Percentiles rank a stretch among this genome's conserved stretches.
Evolutionary conservation across 2,797 vertebrate genomes (phyloP).

Genomic region (Syngnathus acus): DNA sequence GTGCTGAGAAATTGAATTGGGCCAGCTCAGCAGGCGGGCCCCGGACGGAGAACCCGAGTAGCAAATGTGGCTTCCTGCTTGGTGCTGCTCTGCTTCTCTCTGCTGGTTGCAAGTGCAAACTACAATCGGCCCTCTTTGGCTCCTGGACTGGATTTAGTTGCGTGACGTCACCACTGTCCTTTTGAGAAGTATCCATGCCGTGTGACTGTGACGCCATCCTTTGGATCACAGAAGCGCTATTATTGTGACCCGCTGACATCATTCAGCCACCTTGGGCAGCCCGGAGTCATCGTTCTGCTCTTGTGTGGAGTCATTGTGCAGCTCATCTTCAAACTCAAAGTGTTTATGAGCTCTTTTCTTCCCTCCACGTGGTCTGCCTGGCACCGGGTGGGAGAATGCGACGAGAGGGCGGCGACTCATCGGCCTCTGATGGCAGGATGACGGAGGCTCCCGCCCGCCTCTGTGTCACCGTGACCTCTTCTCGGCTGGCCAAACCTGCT

Average conservation of each 20-base stretch:
- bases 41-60: not conserved
- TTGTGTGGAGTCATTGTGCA: constrained; percentile 22
- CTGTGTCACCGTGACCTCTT: not conserved
- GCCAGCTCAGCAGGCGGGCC: constrained; percentile 26
- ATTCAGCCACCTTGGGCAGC: constrained; percentile 41
- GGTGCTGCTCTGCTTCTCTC: not conserved
- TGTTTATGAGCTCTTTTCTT: constrained; percentile 36
- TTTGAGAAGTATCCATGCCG: not conserved
- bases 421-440: constrained; percentile 18
- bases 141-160: not conserved
- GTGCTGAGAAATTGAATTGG: constrained; percentile 28
- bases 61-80: not conserved
- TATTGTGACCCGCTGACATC: constrained; percentile 67
- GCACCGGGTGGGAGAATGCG: constrained; percentile 20
- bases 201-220: constrained; percentile 55
- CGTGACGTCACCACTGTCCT: no score
- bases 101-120: not conserved
- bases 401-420: constrained; percentile 15
- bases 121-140: not conserved
- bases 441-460: constrained; percentile 1
- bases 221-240: constrained; percentile 64
- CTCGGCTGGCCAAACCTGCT: no score
- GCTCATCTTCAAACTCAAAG: constrained; percentile 42
- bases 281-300: constrained; percentile 42
- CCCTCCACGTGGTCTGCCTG: constrained; percentile 31